Evolutionary conservation across 1,140 invertebrate species (phyloP).

Genomic region (Carcinoscorpius rotundicauda): DNA sequence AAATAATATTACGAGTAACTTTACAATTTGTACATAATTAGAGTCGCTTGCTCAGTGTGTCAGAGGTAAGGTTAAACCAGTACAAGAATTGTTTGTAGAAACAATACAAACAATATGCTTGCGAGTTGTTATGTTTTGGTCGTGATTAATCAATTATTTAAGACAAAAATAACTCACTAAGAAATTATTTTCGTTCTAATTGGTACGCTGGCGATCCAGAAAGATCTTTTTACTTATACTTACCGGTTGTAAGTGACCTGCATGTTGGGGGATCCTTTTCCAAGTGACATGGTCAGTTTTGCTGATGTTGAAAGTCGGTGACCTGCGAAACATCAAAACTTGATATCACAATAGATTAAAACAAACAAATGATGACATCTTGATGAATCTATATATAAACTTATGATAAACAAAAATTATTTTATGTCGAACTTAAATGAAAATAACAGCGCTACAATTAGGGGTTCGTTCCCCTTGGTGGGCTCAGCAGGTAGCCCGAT

Average conservation of each 20-base stretch:
- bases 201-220: no score
- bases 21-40: no score
- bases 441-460: background rate
- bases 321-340: conserved; percentile 6
- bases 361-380: background rate
- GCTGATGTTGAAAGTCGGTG: conserved; percentile 24
- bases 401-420: background rate
- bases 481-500: no score
- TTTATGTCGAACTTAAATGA: background rate
- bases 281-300: conserved; percentile 23
- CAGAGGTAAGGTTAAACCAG: no score
- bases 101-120: no score
- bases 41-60: no score
- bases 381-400: background rate
- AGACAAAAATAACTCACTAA: no score
- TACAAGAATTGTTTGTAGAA: no score
- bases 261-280: conserved; percentile 38
- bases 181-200: no score
- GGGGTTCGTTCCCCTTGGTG: background rate
- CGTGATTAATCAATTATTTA: no score
- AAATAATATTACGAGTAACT: no score
- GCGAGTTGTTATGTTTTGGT: no score
- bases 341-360: background rate
- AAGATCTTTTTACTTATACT: background rate
- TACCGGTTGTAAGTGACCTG: conserved; percentile 71